Evolutionary conservation across 2,888 invertebrate genomes (phyloP), one percentile per base, ranked within the genome.

Genomic region (Pachymerium ferrugineum): DNA sequence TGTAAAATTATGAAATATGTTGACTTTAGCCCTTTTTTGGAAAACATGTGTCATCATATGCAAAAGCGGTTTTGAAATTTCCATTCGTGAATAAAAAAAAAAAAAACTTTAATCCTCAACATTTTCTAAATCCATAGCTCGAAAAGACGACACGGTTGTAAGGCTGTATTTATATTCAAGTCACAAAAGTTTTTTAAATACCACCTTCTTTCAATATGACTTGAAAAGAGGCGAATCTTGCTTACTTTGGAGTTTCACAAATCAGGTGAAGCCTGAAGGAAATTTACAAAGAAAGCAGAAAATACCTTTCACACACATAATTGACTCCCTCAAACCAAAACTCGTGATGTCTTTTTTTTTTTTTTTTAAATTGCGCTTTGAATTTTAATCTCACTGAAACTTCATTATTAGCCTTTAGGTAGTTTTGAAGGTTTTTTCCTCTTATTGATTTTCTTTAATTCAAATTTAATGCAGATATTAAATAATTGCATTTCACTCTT

Each of bases 101-200:
- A n/a, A n/a, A n/a, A n/a, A n/a, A n/a, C n/a, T n/a, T n/a, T n/a
- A n/a, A n/a, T n/a, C n/a, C n/a, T n/a, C n/a, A n/a, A n/a, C n/a
- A n/a, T n/a, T n/a, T n/a, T n/a, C n/a, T n/a, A n/a, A n/a, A n/a
- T n/a, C n/a, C n/a, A n/a, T n/a, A n/a, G n/a, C n/a, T n/a, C n/a
- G n/a, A n/a, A n/a, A n/a, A n/a, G n/a, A n/a, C n/a, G n/a, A n/a
- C n/a, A n/a, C n/a, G n/a, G n/a, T n/a, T n/a, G n/a, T n/a, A n/a
- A n/a, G n/a, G n/a, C n/a, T n/a, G n/a, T n/a, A 62, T 62, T 62
- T 25, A 62, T 28, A 62, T 62, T 62, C 62, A 62, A 62, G 28
- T 62, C 62, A 62, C 25, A 62, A 62, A 62, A 62, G 62, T 62
- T 62, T 62, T 62, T 62, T n/a, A n/a, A 62, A 62, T 62, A n/a